Evolutionary conservation across 2,888 invertebrate genomes (phyloP), one percentile per base, ranked within the genome.

Genomic region (Panorpa germanica): DNA sequence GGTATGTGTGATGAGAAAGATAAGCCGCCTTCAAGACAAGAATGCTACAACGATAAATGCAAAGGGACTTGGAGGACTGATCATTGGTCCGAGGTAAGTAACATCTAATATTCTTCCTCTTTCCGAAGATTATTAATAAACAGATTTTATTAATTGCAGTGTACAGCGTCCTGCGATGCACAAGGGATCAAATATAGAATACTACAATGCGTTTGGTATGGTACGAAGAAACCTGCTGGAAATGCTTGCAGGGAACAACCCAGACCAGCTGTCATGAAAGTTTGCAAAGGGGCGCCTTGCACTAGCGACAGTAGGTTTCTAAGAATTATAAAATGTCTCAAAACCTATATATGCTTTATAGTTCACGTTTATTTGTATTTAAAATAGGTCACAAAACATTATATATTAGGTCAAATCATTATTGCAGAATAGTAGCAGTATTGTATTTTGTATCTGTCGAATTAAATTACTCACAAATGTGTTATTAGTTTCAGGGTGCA

Each of bases 161-260:
- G 93, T 50, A 70, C 78, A 40, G 83, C 83, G 13, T 59, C 66
- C 1, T 93, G 93, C 49, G 82, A 76, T 23, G 63, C 66, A 34
- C 69, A 71, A 42, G 91, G 93, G 1, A 72, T 82, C 31, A 81
- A 85, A 52, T 85, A 86, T 48, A 68, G 95, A 41, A 74, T 80
- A 40, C 59, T 95, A 33, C 81, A 82, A 43, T 95, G 95, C 54
- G 83, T 91, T 37, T 96, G 93, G 95, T 75, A 71, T 42, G 75
- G 77, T 5, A 78, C 75, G 12, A 77, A 71, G 41, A 69, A 69
- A 44, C 71, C 85, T 17, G 90, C 90, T 5, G 86, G 80, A 10
- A 75, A 77, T 38, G 81, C 81, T 10, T 95, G 95, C 52, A 70
- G 72, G 39, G 70, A 73, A 35, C 59, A 77, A 40, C 63, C 69